These are phyloP conservation scores for Agrypnia vestita DNA, from an alignment of 1,140 invertebrate genomes.

Conservation along the genomic window DNA sequence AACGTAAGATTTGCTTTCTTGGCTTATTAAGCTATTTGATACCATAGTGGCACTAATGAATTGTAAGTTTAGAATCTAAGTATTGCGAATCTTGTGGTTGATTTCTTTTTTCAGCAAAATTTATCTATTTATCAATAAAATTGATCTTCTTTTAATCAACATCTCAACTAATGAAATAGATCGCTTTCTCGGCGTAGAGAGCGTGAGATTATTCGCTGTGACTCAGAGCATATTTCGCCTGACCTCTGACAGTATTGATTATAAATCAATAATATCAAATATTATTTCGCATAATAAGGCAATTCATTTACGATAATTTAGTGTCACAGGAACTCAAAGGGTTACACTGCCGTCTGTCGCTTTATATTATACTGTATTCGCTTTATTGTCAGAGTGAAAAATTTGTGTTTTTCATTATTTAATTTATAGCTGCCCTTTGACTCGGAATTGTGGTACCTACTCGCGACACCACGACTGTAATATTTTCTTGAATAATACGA, in stretches of 20 bases:
- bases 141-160: no score
- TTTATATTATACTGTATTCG: neutral
- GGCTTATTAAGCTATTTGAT: no score
- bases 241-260: neutral
- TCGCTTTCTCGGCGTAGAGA: no score
- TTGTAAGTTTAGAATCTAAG: no score
- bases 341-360: conserved; percentile 25
- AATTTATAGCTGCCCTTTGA: conserved; percentile 13
- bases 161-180: no score
- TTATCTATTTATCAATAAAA: no score
- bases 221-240: neutral
- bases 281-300: conserved; percentile 14
- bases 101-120: no score
- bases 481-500: no score
- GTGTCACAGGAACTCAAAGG: conserved; percentile 36
- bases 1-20: no score
- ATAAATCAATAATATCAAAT: conserved; percentile 30
- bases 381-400: conserved; percentile 17
- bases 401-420: conserved; percentile 19
- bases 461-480: no score
- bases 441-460: neutral
- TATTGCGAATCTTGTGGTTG: no score
- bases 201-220: neutral
- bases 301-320: conserved; percentile 34
- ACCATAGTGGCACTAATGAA: no score